Percentiles rank a stretch among this genome's conserved stretches.
These are phyloP conservation scores for Podarcis raffonei DNA, from an alignment of 2,113 vertebrate genomes.

Conservation along the genomic window DNA sequence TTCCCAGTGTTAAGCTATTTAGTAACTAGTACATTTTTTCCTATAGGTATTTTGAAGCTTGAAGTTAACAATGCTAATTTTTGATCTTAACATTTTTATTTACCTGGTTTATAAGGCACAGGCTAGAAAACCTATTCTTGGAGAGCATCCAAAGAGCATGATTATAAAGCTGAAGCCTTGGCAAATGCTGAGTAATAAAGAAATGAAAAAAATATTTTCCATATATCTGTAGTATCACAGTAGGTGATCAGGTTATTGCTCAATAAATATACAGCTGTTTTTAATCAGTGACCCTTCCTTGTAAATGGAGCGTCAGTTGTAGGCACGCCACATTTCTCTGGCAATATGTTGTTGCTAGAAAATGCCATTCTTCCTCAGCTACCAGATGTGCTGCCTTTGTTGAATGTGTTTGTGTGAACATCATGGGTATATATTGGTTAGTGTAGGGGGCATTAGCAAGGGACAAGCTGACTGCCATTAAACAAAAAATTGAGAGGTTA, in stretches of 20 bases:
- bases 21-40: not conserved
- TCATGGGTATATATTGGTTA: too few species aligned
- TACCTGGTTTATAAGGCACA: slow-evolving; percentile 19
- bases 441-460: not conserved
- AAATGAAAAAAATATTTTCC: slow-evolving; percentile 9
- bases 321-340: not conserved
- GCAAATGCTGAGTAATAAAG: slow-evolving; percentile 21
- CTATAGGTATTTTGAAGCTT: slow-evolving; percentile 1
- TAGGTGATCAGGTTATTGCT: not conserved
- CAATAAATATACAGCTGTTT: not conserved
- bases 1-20: slow-evolving; percentile 36
- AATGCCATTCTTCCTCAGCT: not conserved
- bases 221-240: not conserved
- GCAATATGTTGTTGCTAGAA: not conserved
- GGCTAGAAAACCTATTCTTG: slow-evolving; percentile 14
- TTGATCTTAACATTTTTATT: slow-evolving; percentile 44
- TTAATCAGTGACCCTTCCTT: not conserved
- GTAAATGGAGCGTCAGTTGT: not conserved
- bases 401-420: not conserved
- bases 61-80: slow-evolving; percentile 17
- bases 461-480: not conserved
- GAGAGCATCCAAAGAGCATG: slow-evolving; percentile 35
- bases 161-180: slow-evolving; percentile 40
- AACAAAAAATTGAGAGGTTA: not conserved
- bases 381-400: not conserved